Conservation (phyloP, 2,797 vertebrate species). For the Siniperca undulata region DNA sequence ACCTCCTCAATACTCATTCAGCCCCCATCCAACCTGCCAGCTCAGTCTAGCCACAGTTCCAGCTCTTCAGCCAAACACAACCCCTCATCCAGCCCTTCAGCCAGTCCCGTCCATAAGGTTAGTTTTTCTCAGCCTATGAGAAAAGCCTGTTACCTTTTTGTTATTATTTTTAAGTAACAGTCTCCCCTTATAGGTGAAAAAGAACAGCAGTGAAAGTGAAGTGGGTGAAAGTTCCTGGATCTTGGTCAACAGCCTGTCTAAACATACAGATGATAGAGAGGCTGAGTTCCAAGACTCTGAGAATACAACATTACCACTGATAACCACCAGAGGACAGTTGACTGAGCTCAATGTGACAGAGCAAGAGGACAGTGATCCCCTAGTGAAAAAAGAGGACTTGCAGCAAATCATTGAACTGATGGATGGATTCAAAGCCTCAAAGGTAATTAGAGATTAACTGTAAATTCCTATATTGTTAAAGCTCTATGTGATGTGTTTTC, state of each 20-base stretch:
- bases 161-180: neutral
- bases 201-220: constrained; percentile 30
- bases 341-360: constrained; percentile 41
- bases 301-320: constrained; percentile 9
- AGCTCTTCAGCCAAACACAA: constrained; percentile 18
- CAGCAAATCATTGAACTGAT: constrained; percentile 84
- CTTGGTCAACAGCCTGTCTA: constrained; percentile 63
- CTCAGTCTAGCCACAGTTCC: constrained; percentile 35
- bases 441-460: constrained; percentile 84
- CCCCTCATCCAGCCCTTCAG: constrained; percentile 19
- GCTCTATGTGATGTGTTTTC: neutral
- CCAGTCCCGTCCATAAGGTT: constrained; percentile 65
- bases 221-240: constrained; percentile 44
- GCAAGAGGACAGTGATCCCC: constrained; percentile 36
- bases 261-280: constrained; percentile 40
- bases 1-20: constrained; percentile 31
- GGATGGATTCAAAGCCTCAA: constrained; percentile 93
- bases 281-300: constrained; percentile 15
- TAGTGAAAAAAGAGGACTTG: constrained; percentile 58
- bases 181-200: constrained; percentile 60
- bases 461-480: neutral
- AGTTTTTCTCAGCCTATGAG: neutral
- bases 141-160: neutral
- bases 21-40: constrained; percentile 1
- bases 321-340: constrained; percentile 40